Base-by-base conservation (phyloP, 1,140 invertebrate species). In the Limonius californicus region DNA sequence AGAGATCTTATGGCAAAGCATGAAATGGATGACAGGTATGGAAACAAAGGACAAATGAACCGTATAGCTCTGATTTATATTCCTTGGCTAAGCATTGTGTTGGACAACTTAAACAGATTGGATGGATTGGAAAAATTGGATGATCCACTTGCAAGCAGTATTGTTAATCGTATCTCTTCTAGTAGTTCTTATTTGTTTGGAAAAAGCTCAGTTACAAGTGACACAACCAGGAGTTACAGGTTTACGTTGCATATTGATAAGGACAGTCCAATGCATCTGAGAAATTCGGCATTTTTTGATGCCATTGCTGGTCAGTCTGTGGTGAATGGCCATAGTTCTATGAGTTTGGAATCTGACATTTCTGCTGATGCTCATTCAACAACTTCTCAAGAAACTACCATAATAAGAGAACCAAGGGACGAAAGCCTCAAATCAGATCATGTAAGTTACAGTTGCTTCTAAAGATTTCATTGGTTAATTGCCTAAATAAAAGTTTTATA, bases 1-100 rank as follows among this genome's bases (percentile, higher is more conserved):
- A 83, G 93, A 62, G 91, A 95, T 78, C 76, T 96, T 61, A 79
- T 98, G 47, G 92, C 92, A 0, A 98, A 98, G 77, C 96, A 98
- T 78, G 90, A 96, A 68, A 83, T 94, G 71, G 96, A 98, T 78
- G 90, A 94, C 73, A 80, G 95, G 62, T 98, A 96, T 76, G 84
- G 89, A 69, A 84, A 82, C 64, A 83, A 86, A 66, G 87, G 87
- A 47, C 88, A 92, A 72, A 85, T 96, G 70, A 87, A 88, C 6
- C 81, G 95, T 57, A 92, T 98, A 59, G 90, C 93, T 0, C 83
- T 90, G 4, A 81, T 98, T 30, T 98, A 98, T 74, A 84, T 95
- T 42, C 96, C 96, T 0, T 90, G 94, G 83, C 81, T 98, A 30
- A 84, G 87, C 0, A 85, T 98, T 50, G 87, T 95, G 1, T 79